Conservation (phyloP, 2,113 vertebrate genomes). For the Rhinopithecus roxellana region DNA sequence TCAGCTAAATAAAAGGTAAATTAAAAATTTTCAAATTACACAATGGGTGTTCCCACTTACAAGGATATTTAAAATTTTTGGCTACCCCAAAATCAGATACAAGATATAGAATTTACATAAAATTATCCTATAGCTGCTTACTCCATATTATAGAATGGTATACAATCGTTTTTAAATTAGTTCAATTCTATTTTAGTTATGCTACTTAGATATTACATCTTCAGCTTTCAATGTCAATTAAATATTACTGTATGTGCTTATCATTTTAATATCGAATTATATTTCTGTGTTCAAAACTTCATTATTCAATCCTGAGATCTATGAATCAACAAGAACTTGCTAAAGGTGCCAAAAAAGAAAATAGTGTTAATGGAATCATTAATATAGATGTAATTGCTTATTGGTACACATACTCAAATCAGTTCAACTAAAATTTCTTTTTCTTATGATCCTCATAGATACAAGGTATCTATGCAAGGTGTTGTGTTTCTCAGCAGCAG, state of each 20-base stretch:
- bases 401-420: not conserved
- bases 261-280: slow-evolving; percentile 60
- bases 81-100: not conserved
- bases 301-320: slow-evolving; percentile 49
- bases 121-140: slow-evolving; percentile 42
- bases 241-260: slow-evolving; percentile 38
- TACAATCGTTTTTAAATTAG: slow-evolving; percentile 41
- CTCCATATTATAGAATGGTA: not conserved
- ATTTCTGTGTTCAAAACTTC: slow-evolving; percentile 22
- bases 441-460: not conserved
- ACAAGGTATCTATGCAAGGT: not conserved
- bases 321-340: slow-evolving; percentile 48
- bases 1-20: slow-evolving; percentile 10
- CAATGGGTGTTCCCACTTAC: slow-evolving; percentile 18
- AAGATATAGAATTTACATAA: slow-evolving; percentile 48
- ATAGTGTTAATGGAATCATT: not conserved
- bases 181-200: slow-evolving; percentile 51
- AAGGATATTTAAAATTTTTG: slow-evolving; percentile 51
- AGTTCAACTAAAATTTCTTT: not conserved
- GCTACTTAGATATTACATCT: slow-evolving; percentile 51
- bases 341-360: slow-evolving; percentile 27
- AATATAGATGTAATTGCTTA: not conserved
- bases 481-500: not conserved
- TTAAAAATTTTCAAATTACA: slow-evolving; percentile 42
- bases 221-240: slow-evolving; percentile 39